Conservation (phyloP, 2,888 invertebrate genomes). For the Asteroscopus sphinx region DNA sequence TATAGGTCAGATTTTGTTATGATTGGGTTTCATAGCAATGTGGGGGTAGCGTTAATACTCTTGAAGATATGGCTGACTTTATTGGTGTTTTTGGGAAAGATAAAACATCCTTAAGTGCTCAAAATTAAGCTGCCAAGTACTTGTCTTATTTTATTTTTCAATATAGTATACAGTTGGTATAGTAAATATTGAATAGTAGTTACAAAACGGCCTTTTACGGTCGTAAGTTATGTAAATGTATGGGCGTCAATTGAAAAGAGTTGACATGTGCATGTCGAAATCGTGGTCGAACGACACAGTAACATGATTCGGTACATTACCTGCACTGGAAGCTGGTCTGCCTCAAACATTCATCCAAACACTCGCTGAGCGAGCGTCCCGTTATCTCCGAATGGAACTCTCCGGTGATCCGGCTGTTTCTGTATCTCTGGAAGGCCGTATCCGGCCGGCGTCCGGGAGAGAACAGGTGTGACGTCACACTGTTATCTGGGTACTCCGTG, state of each 20-base stretch:
- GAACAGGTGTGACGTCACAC: slow-evolving; percentile 95
- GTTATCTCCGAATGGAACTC: slow-evolving; percentile 97
- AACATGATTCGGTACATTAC: slow-evolving; percentile 77
- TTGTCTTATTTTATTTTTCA: slow-evolving; percentile 7
- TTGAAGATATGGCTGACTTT: neutral
- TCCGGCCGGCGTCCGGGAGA: slow-evolving; percentile 95
- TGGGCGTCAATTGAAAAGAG: slow-evolving; percentile 49
- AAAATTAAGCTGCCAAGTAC: slow-evolving; percentile 6
- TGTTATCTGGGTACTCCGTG: slow-evolving; percentile 96
- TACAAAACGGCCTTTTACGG: slow-evolving; percentile 48
- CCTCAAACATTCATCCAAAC: slow-evolving; percentile 96
- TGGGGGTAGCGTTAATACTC: slow-evolving; percentile 1
- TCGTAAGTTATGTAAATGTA: slow-evolving; percentile 52
- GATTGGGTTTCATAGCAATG: slow-evolving; percentile 27
- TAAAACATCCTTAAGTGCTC: slow-evolving; percentile 4
- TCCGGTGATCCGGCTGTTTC: slow-evolving; percentile 95
- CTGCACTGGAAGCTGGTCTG: slow-evolving; percentile 97
- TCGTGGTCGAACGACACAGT: slow-evolving; percentile 55
- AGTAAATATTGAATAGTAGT: slow-evolving; percentile 29
- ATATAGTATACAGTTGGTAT: slow-evolving; percentile 10
- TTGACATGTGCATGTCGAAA: slow-evolving; percentile 48
- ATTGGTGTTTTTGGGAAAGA: slow-evolving; percentile 21
- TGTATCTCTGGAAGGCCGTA: slow-evolving; percentile 96
- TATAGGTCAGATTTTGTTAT: slow-evolving; percentile 50
- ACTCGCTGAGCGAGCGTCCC: slow-evolving; percentile 96